Conservation (phyloP, 2,888 invertebrate species). For the Eristalis tenax region DNA sequence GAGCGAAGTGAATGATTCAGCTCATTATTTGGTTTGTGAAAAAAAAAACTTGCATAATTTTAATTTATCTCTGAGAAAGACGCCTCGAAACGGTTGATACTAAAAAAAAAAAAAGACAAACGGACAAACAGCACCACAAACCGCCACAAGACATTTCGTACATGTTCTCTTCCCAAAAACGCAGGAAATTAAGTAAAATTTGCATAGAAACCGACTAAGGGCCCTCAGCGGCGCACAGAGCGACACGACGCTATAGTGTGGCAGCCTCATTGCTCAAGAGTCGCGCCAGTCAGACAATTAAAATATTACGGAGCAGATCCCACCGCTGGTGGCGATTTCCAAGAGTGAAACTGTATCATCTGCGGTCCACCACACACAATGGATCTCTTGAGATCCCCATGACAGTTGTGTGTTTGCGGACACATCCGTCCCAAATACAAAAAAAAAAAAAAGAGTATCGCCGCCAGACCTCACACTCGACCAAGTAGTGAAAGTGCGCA, state of each 20-base stretch:
- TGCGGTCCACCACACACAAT: conserved; percentile 18
- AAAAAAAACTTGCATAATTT: conserved; percentile 66
- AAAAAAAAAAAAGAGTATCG: background rate
- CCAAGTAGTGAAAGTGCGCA: conserved; percentile 52
- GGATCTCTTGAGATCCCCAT: background rate
- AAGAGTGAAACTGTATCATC: conserved; percentile 48
- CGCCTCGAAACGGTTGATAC: conserved; percentile 59
- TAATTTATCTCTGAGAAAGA: conserved; percentile 72
- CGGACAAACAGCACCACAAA: conserved; percentile 4
- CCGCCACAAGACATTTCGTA: conserved; percentile 61
- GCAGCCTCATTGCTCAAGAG: conserved; percentile 50
- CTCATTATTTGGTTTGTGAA: conserved; percentile 70
- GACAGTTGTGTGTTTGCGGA: conserved; percentile 20
- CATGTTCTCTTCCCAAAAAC: conserved; percentile 40
- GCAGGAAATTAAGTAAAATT: conserved; percentile 51
- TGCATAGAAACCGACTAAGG: conserved; percentile 62
- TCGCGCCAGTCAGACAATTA: conserved; percentile 68
- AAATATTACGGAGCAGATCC: conserved; percentile 55
- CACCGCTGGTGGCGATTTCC: background rate
- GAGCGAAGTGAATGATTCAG: conserved; percentile 62
- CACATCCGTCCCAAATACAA: conserved; percentile 23
- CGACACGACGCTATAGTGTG: background rate
- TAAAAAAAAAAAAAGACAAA: conserved; percentile 19
- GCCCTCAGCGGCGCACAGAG: conserved; percentile 2
- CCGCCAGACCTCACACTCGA: background rate